A percentile compares a stretch with the other conserved stretches of the same genome.
phyloP scores from a whole-genome alignment of 2,888 invertebrate genomes.

The Neocrepidodera transversa region DNA sequence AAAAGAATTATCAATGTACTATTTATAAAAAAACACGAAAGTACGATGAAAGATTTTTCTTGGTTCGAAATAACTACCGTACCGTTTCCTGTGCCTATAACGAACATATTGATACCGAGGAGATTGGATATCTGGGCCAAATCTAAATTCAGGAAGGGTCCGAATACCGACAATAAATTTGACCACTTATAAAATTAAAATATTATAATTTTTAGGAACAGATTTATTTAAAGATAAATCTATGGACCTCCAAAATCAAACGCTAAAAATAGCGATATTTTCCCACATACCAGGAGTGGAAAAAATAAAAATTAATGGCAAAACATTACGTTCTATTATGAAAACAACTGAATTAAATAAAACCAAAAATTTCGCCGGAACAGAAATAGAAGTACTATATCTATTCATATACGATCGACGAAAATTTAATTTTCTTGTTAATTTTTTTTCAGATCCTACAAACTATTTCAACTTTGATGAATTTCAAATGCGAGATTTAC shows the following conservation, averaged over 20 bases:
- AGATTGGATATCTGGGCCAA: conserved; percentile 73
- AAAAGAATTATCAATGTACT: conserved; percentile 77
- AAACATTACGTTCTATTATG: conserved; percentile 44
- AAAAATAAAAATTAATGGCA: conserved; percentile 52
- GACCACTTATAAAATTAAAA: background rate
- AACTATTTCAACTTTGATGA: conserved; percentile 72
- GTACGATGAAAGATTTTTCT: conserved; percentile 51
- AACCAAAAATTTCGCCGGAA: conserved; percentile 61
- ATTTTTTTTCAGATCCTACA: conserved; percentile 65
- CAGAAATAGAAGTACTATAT: conserved; percentile 73
- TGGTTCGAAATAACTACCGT: conserved; percentile 78
- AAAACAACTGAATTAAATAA: conserved; percentile 22
- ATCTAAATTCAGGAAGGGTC: conserved; percentile 66
- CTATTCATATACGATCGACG: background rate
- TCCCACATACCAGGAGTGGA: conserved; percentile 71
- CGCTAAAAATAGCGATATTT: conserved; percentile 69
- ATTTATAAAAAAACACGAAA: conserved; percentile 69
- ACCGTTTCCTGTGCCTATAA: conserved; percentile 72
- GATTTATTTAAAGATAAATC: conserved; percentile 68
- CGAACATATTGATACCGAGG: conserved; percentile 66
- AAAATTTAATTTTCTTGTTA: background rate
- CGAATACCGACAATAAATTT: too few species aligned
- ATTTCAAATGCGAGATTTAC: conserved; percentile 74
- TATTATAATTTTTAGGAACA: conserved; percentile 46
- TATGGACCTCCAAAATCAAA: conserved; percentile 66